Percentiles rank a stretch among this genome's conserved stretches.
Evolutionary conservation across 1,140 invertebrate genomes (phyloP).

Genomic region (Ceratina calcarata): DNA sequence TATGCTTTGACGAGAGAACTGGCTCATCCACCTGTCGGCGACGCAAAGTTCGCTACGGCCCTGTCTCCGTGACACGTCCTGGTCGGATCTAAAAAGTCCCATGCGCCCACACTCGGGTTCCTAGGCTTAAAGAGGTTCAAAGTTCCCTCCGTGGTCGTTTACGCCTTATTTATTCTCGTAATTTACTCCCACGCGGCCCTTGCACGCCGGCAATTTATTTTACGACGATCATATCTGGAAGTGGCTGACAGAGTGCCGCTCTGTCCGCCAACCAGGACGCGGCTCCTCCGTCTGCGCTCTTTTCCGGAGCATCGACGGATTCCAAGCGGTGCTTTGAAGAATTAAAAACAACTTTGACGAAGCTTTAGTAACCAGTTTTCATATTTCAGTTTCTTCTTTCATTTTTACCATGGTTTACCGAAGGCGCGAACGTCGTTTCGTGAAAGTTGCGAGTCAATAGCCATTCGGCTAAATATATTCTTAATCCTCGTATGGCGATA

Average conservation of each 20-base stretch:
- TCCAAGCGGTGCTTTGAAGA: slow-evolving; percentile 9
- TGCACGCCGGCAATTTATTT: slow-evolving; percentile 69
- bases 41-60: slow-evolving; percentile 38
- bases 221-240: slow-evolving; percentile 74
- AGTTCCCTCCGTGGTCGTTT: slow-evolving; percentile 71
- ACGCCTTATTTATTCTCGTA: slow-evolving; percentile 76
- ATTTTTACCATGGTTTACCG: too few relatives aligned
- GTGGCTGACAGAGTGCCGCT: slow-evolving; percentile 60
- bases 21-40: slow-evolving; percentile 35
- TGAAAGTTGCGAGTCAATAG: background rate
- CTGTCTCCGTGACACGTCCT: slow-evolving; percentile 46
- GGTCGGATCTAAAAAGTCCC: slow-evolving; percentile 57
- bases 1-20: background rate
- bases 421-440: background rate
- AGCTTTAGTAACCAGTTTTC: background rate
- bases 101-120: slow-evolving; percentile 69
- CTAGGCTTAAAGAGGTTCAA: slow-evolving; percentile 70
- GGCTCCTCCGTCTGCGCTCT: slow-evolving; percentile 35
- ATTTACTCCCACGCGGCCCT: slow-evolving; percentile 73
- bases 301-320: slow-evolving; percentile 21
- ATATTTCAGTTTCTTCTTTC: background rate
- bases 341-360: background rate
- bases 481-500: background rate
- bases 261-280: slow-evolving; percentile 44
- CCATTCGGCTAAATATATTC: background rate